These are phyloP conservation scores for Stegodyphus dumicola DNA, from an alignment of 1,140 invertebrate species.

Conservation along the genomic window DNA sequence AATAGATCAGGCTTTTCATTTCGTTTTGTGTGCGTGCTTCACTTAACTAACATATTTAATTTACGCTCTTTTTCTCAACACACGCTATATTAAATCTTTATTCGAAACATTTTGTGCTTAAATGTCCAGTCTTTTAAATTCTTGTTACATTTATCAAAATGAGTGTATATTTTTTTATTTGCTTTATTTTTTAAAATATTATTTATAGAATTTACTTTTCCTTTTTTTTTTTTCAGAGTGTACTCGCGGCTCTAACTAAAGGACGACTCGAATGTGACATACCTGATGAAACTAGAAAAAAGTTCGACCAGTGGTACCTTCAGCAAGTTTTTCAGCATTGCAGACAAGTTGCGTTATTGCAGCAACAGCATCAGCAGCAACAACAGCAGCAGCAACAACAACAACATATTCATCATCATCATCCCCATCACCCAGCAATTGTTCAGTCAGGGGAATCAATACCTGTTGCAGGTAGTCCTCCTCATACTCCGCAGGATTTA, in stretches of 20 bases:
- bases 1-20: too few species aligned
- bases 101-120: too few species aligned
- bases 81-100: too few species aligned
- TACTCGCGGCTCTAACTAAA: constrained; percentile 59
- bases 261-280: constrained; percentile 64
- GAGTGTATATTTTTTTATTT: too few species aligned
- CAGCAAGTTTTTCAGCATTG: constrained; percentile 67
- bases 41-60: too few species aligned
- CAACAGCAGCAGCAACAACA: constrained; percentile 72
- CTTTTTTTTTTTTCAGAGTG: constrained; percentile 33
- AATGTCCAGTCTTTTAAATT: too few species aligned
- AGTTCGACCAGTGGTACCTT: constrained; percentile 70
- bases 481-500: constrained; percentile 25
- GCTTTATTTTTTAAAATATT: too few species aligned
- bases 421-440: constrained; percentile 33
- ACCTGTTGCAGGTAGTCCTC: constrained; percentile 28
- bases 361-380: constrained; percentile 71
- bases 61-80: too few species aligned
- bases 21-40: too few species aligned
- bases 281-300: constrained; percentile 66
- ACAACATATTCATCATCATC: constrained; percentile 29
- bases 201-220: background rate
- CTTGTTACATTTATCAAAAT: too few species aligned
- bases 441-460: constrained; percentile 29
- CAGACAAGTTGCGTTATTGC: constrained; percentile 64